Percentiles rank a stretch among this genome's conserved stretches.
phyloP scores from a whole-genome alignment of 2,797 vertebrate genomes.

The Peromyscus aztecus region DNA sequence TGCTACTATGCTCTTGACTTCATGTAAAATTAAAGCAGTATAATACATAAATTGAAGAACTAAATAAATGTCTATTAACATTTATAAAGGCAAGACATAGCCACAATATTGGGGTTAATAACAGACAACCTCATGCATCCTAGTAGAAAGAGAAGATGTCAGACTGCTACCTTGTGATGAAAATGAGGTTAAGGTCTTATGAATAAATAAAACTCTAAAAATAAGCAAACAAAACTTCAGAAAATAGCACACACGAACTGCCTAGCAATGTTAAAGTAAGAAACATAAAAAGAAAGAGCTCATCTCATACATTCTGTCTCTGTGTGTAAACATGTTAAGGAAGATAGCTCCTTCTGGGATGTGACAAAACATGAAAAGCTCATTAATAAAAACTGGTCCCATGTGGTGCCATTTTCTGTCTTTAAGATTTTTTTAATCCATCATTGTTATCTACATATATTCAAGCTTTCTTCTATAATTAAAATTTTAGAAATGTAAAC shows the following conservation, averaged over 20 bases:
- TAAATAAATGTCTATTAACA: not conserved
- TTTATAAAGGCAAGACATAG: not conserved
- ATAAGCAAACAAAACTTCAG: not conserved
- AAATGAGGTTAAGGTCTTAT: slow-evolving; percentile 8
- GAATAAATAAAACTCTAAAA: not conserved
- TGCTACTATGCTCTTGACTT: not conserved
- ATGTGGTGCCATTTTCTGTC: not conserved
- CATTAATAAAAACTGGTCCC: not conserved
- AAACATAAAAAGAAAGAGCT: not conserved
- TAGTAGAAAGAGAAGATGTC: not conserved
- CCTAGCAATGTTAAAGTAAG: not conserved
- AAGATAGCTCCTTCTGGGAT: not conserved
- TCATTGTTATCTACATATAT: not conserved
- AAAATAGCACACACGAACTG: not conserved
- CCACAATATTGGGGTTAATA: not conserved
- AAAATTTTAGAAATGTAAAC: slow-evolving; percentile 7
- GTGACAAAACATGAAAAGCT: not conserved
- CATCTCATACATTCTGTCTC: not conserved
- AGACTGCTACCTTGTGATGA: not conserved
- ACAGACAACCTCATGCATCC: not conserved
- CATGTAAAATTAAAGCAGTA: not conserved
- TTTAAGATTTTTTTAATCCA: not conserved
- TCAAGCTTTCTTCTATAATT: not conserved
- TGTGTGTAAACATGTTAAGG: not conserved
- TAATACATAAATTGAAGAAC: not conserved